phyloP scores from a whole-genome alignment of 2,888 invertebrate species.

The Lithosia quadra region DNA sequence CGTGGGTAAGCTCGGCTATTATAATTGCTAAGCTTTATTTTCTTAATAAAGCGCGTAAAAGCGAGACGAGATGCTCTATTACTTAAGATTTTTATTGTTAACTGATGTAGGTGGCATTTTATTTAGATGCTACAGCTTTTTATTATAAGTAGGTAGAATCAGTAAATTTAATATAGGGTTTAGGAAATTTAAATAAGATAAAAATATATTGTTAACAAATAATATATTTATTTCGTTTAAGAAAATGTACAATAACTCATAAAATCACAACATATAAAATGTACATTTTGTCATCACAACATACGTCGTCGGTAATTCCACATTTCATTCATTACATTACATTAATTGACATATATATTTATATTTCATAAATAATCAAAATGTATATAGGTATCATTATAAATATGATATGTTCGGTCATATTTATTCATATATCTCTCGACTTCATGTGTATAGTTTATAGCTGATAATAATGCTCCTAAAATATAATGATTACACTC shows the following conservation, averaged over 20 bases:
- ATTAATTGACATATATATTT: slow-evolving; percentile 50
- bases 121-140: background rate
- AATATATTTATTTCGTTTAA: slow-evolving; percentile 75
- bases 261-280: slow-evolving; percentile 73
- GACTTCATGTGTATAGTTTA: slow-evolving; percentile 30
- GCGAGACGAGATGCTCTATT: slow-evolving; percentile 24
- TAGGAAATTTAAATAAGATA: background rate
- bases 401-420: slow-evolving; percentile 75
- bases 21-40: slow-evolving; percentile 62
- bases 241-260: slow-evolving; percentile 59
- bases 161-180: too few species aligned
- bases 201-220: slow-evolving; percentile 68
- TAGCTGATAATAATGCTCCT: slow-evolving; percentile 19
- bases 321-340: slow-evolving; percentile 38
- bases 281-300: slow-evolving; percentile 59
- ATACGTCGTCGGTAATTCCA: slow-evolving; percentile 46
- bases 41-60: slow-evolving; percentile 25
- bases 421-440: slow-evolving; percentile 60
- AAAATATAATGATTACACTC: slow-evolving; percentile 16
- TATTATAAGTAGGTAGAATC: background rate
- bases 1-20: slow-evolving; percentile 62
- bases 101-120: slow-evolving; percentile 8
- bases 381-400: slow-evolving; percentile 48
- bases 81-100: slow-evolving; percentile 22
- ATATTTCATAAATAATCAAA: slow-evolving; percentile 45